Evolutionary conservation across 2,888 invertebrate species (phyloP).

Genomic region (Hypselothyrea guttata): DNA sequence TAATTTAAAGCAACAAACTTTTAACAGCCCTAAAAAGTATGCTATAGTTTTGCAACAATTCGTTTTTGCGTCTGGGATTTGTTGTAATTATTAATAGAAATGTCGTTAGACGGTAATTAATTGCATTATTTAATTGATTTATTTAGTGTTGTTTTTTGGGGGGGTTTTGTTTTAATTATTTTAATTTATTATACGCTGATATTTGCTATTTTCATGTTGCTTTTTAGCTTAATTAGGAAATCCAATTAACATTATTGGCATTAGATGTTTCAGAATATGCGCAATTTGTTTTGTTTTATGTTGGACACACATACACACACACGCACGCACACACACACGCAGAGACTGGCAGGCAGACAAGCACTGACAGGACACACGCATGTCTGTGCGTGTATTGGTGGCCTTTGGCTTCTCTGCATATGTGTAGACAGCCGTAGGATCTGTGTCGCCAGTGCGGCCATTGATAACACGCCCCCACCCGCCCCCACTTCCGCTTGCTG

Average conservation of each 20-base stretch:
- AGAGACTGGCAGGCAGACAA: not conserved
- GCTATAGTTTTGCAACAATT: conserved; percentile 17
- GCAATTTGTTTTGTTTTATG: conserved; percentile 69
- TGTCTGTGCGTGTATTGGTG: conserved; percentile 11
- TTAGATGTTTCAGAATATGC: conserved; percentile 69
- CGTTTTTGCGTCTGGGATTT: conserved; percentile 1
- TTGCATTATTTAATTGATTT: too few species aligned
- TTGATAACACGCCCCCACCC: conserved; percentile 36
- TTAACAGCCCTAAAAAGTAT: conserved; percentile 17
- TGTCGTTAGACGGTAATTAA: too few species aligned
- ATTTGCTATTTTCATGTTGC: conserved; percentile 32
- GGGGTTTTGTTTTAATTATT: conserved; percentile 4
- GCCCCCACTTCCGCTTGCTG: conserved; percentile 14
- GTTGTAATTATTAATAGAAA: too few species aligned
- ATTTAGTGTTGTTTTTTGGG: conserved; percentile 10
- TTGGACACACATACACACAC: conserved; percentile 26
- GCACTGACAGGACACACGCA: not conserved
- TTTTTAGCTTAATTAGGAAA: conserved; percentile 73
- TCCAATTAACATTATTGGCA: conserved; percentile 75
- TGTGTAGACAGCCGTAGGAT: conserved; percentile 46
- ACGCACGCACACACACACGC: conserved; percentile 11
- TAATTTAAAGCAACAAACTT: too few species aligned
- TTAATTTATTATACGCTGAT: not conserved
- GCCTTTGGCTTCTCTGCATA: conserved; percentile 14
- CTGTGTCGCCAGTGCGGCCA: conserved; percentile 51